A percentile compares a stretch with the other conserved stretches of the same genome.
These are phyloP conservation scores for Parasteatoda lunata DNA, from an alignment of 2,888 invertebrate genomes.

Conservation along the genomic window DNA sequence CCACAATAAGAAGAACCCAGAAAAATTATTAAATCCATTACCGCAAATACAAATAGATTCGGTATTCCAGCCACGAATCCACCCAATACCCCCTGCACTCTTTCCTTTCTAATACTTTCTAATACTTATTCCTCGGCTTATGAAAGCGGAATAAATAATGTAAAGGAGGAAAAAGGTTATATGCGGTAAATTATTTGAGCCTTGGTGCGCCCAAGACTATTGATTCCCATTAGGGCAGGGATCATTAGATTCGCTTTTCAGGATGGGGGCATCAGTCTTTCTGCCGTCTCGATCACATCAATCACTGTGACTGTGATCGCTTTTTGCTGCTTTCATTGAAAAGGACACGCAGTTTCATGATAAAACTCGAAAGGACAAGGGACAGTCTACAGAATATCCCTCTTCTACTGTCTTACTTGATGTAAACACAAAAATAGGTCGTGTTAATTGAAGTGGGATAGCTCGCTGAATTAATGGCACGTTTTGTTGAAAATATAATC, in stretches of 20 bases:
- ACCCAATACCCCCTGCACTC: slow-evolving; percentile 4
- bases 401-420: background rate
- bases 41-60: slow-evolving; percentile 11
- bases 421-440: background rate
- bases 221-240: slow-evolving; percentile 50
- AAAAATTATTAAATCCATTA: slow-evolving; percentile 60
- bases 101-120: slow-evolving; percentile 7
- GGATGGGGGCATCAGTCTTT: slow-evolving; percentile 49
- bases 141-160: slow-evolving; percentile 56
- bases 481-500: no score
- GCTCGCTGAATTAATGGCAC: no score
- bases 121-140: slow-evolving; percentile 5
- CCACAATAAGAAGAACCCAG: background rate
- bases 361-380: background rate
- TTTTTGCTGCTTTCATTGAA: slow-evolving; percentile 13
- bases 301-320: slow-evolving; percentile 46
- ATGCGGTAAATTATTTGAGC: slow-evolving; percentile 65
- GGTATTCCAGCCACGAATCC: slow-evolving; percentile 19
- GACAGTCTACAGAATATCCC: background rate
- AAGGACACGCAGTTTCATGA: slow-evolving; percentile 9
- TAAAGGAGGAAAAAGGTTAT: slow-evolving; percentile 51
- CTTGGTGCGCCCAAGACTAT: slow-evolving; percentile 42
- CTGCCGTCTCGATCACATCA: slow-evolving; percentile 45
- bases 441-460: background rate
- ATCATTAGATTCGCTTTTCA: slow-evolving; percentile 65